phyloP scores from a whole-genome alignment of 2,888 invertebrate genomes.

The Anorthoa munda region DNA sequence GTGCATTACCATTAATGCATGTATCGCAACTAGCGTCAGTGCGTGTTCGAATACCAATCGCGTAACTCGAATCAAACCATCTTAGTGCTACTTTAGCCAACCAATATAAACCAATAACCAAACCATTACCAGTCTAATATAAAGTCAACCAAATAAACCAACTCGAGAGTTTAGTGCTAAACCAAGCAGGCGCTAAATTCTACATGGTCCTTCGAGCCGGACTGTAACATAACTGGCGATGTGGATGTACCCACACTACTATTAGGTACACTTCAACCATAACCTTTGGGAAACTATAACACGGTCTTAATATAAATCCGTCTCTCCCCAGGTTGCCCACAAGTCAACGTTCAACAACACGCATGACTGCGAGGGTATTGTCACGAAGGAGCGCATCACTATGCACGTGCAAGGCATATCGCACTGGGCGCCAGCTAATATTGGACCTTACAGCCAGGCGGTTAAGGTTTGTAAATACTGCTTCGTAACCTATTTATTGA shows the following conservation, averaged over 20 bases:
- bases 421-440: conserved; percentile 99
- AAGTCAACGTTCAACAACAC: conserved; percentile 74
- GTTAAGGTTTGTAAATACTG: conserved; percentile 91
- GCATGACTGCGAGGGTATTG: conserved; percentile 76
- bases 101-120: too few species aligned
- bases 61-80: too few species aligned
- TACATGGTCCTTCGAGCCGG: too few species aligned
- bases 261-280: not conserved
- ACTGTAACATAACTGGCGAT: too few species aligned
- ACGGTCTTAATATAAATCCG: not conserved
- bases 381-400: conserved; percentile 92
- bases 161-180: too few species aligned
- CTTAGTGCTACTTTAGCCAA: too few species aligned
- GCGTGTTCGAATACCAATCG: too few species aligned
- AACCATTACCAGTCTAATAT: too few species aligned
- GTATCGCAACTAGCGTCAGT: too few species aligned
- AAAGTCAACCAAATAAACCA: too few species aligned
- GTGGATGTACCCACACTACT: not conserved
- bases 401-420: conserved; percentile 99
- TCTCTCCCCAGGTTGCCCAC: conserved; percentile 81
- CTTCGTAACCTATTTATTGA: not conserved
- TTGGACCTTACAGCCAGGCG: conserved; percentile 98
- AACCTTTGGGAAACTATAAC: not conserved
- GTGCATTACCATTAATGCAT: too few species aligned
- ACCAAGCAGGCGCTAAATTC: too few species aligned